These are phyloP conservation scores for Cheirogaleus medius DNA, from an alignment of 2,113 vertebrate genomes.

Conservation along the genomic window DNA sequence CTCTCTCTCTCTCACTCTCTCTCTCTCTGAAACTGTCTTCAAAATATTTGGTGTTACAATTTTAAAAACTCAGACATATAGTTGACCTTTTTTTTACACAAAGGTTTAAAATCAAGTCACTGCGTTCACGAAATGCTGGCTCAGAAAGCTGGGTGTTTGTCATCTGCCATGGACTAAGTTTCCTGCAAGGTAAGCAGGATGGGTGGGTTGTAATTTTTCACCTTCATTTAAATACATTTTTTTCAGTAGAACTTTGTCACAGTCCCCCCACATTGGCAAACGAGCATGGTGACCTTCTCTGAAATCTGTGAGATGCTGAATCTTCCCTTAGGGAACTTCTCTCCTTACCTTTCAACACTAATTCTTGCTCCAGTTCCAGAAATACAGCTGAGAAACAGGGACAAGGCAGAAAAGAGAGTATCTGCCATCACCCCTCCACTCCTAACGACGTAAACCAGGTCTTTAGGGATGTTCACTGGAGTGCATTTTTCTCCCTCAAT, in stretches of 20 bases:
- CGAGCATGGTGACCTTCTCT: neutral
- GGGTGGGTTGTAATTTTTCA: neutral
- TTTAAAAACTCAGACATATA: neutral
- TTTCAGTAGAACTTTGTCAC: neutral
- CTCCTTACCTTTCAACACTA: neutral
- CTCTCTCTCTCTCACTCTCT: neutral
- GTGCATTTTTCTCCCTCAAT: neutral
- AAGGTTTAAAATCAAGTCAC: neutral
- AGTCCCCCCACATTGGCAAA: neutral
- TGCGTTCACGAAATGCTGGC: neutral
- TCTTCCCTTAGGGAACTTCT: neutral
- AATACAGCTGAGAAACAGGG: neutral
- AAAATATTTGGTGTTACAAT: neutral
- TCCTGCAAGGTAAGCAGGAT: neutral
- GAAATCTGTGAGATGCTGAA: neutral
- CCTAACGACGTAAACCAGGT: neutral
- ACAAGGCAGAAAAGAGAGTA: neutral
- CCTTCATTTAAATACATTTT: neutral
- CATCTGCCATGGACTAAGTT: neutral
- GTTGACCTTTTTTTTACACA: neutral
- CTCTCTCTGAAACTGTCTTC: neutral
- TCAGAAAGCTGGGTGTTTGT: neutral
- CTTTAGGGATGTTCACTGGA: neutral
- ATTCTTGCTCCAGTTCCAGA: slow-evolving; percentile 8
- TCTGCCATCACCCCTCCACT: neutral